Base-by-base conservation (phyloP, 1,140 invertebrate species). In the Macrotrachela quadricornifera region DNA sequence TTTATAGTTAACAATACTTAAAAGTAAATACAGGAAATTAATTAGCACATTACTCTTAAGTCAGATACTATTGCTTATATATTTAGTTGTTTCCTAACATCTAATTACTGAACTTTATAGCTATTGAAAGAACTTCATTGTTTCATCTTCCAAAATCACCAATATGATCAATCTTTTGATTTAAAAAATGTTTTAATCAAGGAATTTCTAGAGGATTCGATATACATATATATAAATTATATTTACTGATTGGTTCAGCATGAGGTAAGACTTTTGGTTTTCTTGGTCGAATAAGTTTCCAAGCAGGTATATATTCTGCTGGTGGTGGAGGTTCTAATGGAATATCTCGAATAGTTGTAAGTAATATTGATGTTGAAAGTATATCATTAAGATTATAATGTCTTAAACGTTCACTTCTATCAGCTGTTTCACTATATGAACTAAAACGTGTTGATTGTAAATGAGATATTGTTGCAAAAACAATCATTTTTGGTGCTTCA, bases 251-350 rank as follows among this genome's bases (percentile, higher is more conserved):
- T 42, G 68, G 68, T 58, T 70, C 68, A 59, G 64, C 65, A 13
- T 60, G 61, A 6, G 66, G 65, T 38, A 60, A 59, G 12, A 50
- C 48, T 45, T 65, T 64, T 56, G 67, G 68, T 46, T 63, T 66
- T n/a, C 57, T 59, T 14, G 68, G 69, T 46, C 69, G 53, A 21
- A 71, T 69, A 10, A 65, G 58, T 59, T 71, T 70, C 69, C 69
- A 71, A 12, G 63, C 59, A 3, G 68, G 68, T 15, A 70, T 62
- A 40, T 60, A 57, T 53, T 67, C 62, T 10, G 63, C 62, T 45
- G 64, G 62, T 14, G 64, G 62, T 40, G 66, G 67, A 15, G 64
- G 64, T 51, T 68, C 64, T 10, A 69, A 55, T 16, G 69, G 65
- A 48, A 62, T 63, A 11, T 64, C 62, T 12, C 69, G 54, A 16